Base-by-base conservation (phyloP, 2,888 invertebrate species). In the Endomychus coccineus region DNA sequence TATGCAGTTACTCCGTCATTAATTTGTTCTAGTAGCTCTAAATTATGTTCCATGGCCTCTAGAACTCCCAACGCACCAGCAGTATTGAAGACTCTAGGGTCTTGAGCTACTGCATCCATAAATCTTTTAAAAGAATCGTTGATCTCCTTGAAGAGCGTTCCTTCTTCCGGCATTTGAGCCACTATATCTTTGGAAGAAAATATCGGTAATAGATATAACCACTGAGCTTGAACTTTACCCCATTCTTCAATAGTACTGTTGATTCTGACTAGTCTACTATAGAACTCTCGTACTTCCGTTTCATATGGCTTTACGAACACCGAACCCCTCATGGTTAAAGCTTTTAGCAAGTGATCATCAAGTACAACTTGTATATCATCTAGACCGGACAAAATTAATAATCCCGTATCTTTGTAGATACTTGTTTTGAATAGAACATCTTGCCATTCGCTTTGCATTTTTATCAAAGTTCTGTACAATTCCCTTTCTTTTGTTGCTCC, bases 121-220 rank as follows among this genome's bases (percentile, higher is more conserved):
- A 81, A 75, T 40, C 74, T 69, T 34, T 76, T 73, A 60, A 80
- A 84, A 27, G 72, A 76, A 35, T 68, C 69, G 58, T 84, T 82
- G 0, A 85, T 82, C 63, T 81, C 79, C 43, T 69, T 71, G 62
- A 89, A 90, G 62, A 88, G 72, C 2, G 76, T 71, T 23, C 83
- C 84, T 65, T 90, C 89, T 56, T 84, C 83, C 0, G 87, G 88
- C 78, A 90, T 83, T 62, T 88, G 88, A 5, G 79, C 78, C 36
- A 84, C 78, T 43, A 90, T 89, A 56, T 88, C 87, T 62, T 84
- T 83, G 2, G 88, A 87, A 19, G 85, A 83, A 65, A 90, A 90
- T 55, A 90, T 87, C 1, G 89, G 89, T 48, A 89, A 70, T 42
- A 90, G 69, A 59, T 90, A 88, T 43, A 89, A 67, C 89, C 90